A percentile compares a stretch with the other conserved stretches of the same genome.
These are phyloP conservation scores for Coreoperca whiteheadi DNA, from an alignment of 2,113 vertebrate genomes.

Conservation along the genomic window DNA sequence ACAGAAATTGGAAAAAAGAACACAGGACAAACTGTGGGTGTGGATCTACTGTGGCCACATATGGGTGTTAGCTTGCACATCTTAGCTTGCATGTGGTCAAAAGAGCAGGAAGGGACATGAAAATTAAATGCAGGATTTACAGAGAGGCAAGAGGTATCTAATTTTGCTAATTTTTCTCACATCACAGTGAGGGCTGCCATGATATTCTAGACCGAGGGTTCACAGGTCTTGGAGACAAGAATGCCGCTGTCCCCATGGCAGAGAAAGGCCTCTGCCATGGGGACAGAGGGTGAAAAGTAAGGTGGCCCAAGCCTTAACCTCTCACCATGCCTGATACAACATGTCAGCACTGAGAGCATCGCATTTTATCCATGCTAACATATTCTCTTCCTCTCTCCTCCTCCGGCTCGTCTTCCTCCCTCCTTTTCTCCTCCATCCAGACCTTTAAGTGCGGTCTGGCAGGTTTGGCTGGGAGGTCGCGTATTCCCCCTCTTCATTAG, in stretches of 20 bases:
- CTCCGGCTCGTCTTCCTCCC: conserved; percentile 54
- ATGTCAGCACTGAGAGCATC: conserved; percentile 90
- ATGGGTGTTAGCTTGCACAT: not conserved
- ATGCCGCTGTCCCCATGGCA: conserved; percentile 17
- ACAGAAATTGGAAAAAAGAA: conserved; percentile 9
- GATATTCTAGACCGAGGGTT: conserved; percentile 1
- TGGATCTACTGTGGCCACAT: conserved; percentile 10
- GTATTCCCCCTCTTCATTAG: conserved; percentile 99
- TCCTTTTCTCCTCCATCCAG: conserved; percentile 82
- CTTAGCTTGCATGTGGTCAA: not conserved
- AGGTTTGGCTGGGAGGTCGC: conserved; percentile 92
- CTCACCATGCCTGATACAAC: conserved; percentile 88
- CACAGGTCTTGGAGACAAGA: conserved; percentile 24
- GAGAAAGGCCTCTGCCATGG: conserved; percentile 36
- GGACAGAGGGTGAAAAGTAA: conserved; percentile 83
- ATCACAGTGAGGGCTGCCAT: conserved; percentile 7
- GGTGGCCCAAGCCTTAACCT: conserved; percentile 81
- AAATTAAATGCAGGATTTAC: not conserved
- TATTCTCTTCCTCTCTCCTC: conserved; percentile 51
- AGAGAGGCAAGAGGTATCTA: not conserved
- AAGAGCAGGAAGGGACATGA: not conserved
- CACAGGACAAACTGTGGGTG: conserved; percentile 13
- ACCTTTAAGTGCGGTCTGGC: conserved; percentile 97
- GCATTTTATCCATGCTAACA: conserved; percentile 58
- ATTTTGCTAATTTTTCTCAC: not conserved